Evolutionary conservation across 2,888 invertebrate genomes (phyloP), one percentile per base, ranked within the genome.

Genomic region (Drosophila eohydei): DNA sequence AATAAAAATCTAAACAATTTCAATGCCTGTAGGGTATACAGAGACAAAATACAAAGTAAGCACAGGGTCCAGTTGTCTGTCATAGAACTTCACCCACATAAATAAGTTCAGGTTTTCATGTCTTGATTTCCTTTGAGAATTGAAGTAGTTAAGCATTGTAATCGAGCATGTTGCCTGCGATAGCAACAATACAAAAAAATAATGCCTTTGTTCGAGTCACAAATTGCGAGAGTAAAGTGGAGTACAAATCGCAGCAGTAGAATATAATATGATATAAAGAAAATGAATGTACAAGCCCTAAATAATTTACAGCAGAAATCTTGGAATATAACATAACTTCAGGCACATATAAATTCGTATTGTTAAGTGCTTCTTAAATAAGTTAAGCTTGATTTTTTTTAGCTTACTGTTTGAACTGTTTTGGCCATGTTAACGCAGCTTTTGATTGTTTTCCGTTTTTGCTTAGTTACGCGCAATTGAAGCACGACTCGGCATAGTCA

Each of bases 51-150:
- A 26, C 32, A 51, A 16, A 59, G 46, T 46, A 63, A 62, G 14
- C 62, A 48, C 69, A 72, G 67, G 72, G 78, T 64, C 61, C 70
- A 55, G 50, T 59, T 46, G 36, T 57, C 55, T 71, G 77, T 66
- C 71, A 64, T 14, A 68, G 68, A 80, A 81, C 74, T 80, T 81
- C 78, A 88, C 81, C 85, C 80, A 81, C 88, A 88, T 88, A 76
- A 81, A 74, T 81, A 69, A 79, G 61, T 44, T 43, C 14, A 43
- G 54, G 21, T 44, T 64, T 57, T 52, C 58, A 64, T 63, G 50
- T n/a, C 48, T 72, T 54, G 38, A 51, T 67, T 72, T 57, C 38
- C 68, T 59, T 43, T 8, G 51, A 59, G 46, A 44, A 7, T 34
- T 16, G 58, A 58, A 30, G 62, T 65, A 50, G 60, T 11, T 79